These are phyloP conservation scores for Tadarida brasiliensis DNA, from an alignment of 2,797 vertebrate genomes.

Conservation along the genomic window DNA sequence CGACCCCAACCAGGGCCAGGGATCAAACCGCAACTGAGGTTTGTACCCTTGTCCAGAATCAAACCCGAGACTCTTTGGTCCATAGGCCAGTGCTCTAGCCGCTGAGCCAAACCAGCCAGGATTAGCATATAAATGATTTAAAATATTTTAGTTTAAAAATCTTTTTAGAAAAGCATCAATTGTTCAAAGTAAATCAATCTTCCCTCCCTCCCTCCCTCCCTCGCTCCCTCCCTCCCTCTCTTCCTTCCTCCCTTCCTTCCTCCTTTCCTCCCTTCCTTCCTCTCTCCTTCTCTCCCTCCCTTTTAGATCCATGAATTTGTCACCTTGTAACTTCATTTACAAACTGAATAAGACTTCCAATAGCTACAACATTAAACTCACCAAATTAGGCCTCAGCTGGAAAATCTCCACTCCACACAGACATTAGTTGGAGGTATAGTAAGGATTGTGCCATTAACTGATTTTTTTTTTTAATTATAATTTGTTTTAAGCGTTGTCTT, in stretches of 20 bases:
- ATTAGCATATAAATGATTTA: not conserved
- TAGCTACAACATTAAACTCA: slow-evolving; percentile 1
- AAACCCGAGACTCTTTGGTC: no score
- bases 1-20: no score
- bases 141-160: slow-evolving; percentile 45
- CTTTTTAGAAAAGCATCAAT: not conserved
- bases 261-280: fast-evolving
- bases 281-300: not conserved
- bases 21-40: no score
- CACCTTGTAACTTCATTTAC: slow-evolving; percentile 58
- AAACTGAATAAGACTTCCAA: slow-evolving; percentile 63
- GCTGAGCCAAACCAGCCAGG: no score
- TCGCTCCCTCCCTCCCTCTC: fast-evolving
- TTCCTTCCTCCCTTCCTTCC: fast-evolving
- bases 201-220: fast-evolving
- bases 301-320: slow-evolving; percentile 23
- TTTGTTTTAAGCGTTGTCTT: slow-evolving; percentile 41
- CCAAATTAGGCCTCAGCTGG: slow-evolving; percentile 13
- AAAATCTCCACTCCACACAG: slow-evolving; percentile 59
- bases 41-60: no score
- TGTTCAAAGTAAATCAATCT: not conserved
- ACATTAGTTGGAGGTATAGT: not conserved
- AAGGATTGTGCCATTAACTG: not conserved
- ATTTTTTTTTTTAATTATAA: not conserved
- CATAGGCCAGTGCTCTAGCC: no score